Evolutionary conservation across 2,888 invertebrate species (phyloP).

Genomic region (Acrocyrtus sp.): DNA sequence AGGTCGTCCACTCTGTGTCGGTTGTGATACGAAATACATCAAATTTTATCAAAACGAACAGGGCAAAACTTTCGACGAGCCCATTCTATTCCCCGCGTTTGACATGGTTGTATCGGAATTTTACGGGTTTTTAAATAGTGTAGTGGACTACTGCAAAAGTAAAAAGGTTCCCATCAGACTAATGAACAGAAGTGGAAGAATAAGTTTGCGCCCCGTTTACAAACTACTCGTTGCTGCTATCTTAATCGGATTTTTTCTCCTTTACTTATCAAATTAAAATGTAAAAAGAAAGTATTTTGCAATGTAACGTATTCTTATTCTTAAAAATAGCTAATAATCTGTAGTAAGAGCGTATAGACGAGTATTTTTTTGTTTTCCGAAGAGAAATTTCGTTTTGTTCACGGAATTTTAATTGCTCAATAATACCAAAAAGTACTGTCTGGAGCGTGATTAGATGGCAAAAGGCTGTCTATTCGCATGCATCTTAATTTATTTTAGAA

Average conservation of each 20-base stretch:
- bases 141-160: constrained; percentile 45
- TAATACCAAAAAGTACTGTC: too few species aligned
- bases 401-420: too few species aligned
- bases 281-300: neutral
- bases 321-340: neutral
- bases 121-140: constrained; percentile 46
- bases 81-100: constrained; percentile 42
- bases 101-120: constrained; percentile 47
- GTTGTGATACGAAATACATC: constrained; percentile 53
- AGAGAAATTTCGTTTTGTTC: too few species aligned
- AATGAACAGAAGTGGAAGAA: constrained; percentile 32
- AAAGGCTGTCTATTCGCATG: too few species aligned
- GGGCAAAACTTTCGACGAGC: constrained; percentile 47
- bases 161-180: constrained; percentile 45
- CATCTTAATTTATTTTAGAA: too few species aligned
- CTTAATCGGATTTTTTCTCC: constrained; percentile 45
- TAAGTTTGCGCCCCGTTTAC: constrained; percentile 52
- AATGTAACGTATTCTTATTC: neutral
- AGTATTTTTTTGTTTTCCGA: too few species aligned
- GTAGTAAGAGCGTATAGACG: too few species aligned
- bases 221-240: constrained; percentile 48
- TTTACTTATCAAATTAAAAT: constrained; percentile 48
- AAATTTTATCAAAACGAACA: constrained; percentile 55
- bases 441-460: too few species aligned
- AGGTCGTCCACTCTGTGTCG: constrained; percentile 46